Conservation (phyloP, 2,888 invertebrate genomes). For the Eupelmus urozonus region DNA sequence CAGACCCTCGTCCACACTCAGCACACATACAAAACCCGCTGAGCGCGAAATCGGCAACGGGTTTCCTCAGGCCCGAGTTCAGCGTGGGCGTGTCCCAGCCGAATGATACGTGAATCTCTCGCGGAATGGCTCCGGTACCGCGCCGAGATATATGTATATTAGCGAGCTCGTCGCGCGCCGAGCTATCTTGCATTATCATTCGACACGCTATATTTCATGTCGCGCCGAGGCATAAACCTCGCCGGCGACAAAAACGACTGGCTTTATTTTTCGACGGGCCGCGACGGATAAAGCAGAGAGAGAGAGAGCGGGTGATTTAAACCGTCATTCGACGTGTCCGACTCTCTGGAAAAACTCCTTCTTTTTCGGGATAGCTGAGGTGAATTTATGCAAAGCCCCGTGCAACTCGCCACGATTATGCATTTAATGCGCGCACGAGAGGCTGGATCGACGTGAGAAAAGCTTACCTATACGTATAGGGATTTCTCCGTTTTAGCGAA, state of each 20-base stretch:
- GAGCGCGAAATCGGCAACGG: slow-evolving; percentile 17
- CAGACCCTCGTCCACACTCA: background rate
- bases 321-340: too few relatives aligned
- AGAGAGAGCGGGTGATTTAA: background rate
- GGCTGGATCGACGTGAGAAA: background rate
- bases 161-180: slow-evolving; percentile 6
- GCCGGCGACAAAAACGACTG: slow-evolving; percentile 29
- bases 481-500: background rate
- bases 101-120: slow-evolving; percentile 38
- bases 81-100: slow-evolving; percentile 24
- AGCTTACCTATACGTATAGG: background rate
- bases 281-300: slow-evolving; percentile 15
- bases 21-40: background rate
- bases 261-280: background rate
- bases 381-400: slow-evolving; percentile 22
- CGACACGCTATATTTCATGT: slow-evolving; percentile 56
- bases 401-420: background rate
- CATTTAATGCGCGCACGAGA: slow-evolving; percentile 2
- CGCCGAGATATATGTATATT: slow-evolving; percentile 43
- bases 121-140: too few relatives aligned
- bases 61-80: slow-evolving; percentile 5
- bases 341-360: too few relatives aligned
- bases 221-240: slow-evolving; percentile 44
- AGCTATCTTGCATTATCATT: slow-evolving; percentile 54
- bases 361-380: background rate